Percentiles rank a stretch among this genome's conserved stretches.
These are phyloP conservation scores for Thermophis baileyi DNA, from an alignment of 2,113 vertebrate species.

Conservation along the genomic window DNA sequence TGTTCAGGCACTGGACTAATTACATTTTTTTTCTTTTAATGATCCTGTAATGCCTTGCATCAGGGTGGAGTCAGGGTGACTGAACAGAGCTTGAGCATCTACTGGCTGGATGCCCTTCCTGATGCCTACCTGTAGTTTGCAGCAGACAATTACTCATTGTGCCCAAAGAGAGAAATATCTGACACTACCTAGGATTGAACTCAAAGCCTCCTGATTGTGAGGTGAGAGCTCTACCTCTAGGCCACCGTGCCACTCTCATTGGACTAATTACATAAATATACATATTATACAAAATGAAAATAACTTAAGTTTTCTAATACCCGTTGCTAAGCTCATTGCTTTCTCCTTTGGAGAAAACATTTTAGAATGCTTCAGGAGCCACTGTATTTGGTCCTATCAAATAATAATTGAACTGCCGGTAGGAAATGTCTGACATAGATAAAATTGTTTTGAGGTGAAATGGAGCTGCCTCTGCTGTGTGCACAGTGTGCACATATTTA, in stretches of 20 bases:
- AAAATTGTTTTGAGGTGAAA: background rate
- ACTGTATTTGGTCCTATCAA: background rate
- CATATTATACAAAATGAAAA: background rate
- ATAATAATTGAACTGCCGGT: background rate
- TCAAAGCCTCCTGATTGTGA: background rate
- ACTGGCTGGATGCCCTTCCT: background rate
- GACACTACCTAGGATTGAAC: background rate
- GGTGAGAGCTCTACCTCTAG: too few relatives aligned
- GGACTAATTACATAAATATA: background rate
- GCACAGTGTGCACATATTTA: background rate
- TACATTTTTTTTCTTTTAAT: background rate
- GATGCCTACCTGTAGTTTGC: background rate
- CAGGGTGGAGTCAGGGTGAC: too few relatives aligned
- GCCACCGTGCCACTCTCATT: background rate
- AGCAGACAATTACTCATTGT: background rate
- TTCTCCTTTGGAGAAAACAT: background rate
- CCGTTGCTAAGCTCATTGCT: background rate
- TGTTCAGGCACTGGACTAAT: background rate
- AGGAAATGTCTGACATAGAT: background rate
- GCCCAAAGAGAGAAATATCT: background rate
- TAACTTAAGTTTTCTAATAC: background rate
- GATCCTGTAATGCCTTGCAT: too few relatives aligned
- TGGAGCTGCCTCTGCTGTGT: background rate
- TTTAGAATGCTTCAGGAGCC: background rate
- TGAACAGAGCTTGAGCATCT: background rate